phyloP scores from a whole-genome alignment of 2,113 vertebrate species.

The Macrotus californicus region DNA sequence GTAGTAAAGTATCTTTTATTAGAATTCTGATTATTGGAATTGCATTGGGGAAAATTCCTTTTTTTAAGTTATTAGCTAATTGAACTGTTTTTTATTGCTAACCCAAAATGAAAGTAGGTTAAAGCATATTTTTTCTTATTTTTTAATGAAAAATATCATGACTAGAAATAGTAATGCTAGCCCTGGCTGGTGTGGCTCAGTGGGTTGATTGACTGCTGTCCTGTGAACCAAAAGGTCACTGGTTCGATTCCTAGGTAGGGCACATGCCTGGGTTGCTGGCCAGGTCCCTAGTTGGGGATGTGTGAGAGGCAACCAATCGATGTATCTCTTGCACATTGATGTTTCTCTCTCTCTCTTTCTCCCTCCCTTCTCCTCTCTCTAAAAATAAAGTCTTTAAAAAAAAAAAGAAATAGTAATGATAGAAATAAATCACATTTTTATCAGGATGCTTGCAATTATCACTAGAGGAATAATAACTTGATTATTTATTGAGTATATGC shows the following conservation, averaged over 20 bases:
- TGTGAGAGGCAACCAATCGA: too few relatives aligned
- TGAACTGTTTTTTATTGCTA: not conserved
- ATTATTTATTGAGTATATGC: not conserved
- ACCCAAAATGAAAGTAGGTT: not conserved
- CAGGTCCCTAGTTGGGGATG: too few relatives aligned
- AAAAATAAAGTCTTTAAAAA: not conserved
- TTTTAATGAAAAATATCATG: not conserved
- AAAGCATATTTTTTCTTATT: conserved; percentile 11
- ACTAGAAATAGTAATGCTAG: conserved; percentile 19
- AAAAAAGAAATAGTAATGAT: not conserved
- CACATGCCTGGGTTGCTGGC: too few relatives aligned
- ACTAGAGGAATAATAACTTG: not conserved
- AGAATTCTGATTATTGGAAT: conserved; percentile 5
- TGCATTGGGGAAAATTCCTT: not conserved
- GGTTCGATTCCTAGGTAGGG: too few relatives aligned
- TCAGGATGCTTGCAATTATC: not conserved
- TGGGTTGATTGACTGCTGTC: too few relatives aligned
- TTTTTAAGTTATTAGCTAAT: not conserved
- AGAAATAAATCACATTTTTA: not conserved
- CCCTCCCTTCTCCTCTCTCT: too few relatives aligned
- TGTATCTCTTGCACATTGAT: too few relatives aligned
- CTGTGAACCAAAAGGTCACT: too few relatives aligned
- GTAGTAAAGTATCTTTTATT: not conserved
- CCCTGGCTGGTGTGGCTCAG: too few relatives aligned
- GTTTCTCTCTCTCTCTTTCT: too few relatives aligned